A percentile compares a stretch with the other conserved stretches of the same genome.
These are phyloP conservation scores for Nesidiocoris tenuis DNA, from an alignment of 2,888 invertebrate genomes.

Conservation along the genomic window DNA sequence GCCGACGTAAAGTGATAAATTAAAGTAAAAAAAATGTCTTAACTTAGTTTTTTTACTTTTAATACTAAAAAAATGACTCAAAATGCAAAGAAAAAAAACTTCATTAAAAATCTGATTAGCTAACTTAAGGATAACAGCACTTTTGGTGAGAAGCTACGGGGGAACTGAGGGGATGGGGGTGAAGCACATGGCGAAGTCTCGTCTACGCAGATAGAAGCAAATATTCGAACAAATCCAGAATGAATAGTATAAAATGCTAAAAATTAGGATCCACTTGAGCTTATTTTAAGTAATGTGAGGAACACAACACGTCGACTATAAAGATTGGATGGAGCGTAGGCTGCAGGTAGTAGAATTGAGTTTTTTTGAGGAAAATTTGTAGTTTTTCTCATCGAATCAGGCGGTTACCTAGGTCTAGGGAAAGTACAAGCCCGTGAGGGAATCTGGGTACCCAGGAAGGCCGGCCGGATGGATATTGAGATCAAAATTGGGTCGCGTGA, in stretches of 20 bases:
- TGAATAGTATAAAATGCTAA: neutral
- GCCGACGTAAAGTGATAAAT: conserved; percentile 43
- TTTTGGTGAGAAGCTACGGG: conserved; percentile 22
- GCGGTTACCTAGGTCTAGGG: too few species aligned
- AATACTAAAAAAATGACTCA: conserved; percentile 46
- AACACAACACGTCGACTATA: conserved; percentile 13
- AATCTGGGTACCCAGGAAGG: too few species aligned
- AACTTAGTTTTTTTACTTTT: conserved; percentile 38
- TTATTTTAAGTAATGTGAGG: conserved; percentile 25
- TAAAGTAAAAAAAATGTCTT: conserved; percentile 46
- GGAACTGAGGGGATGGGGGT: neutral
- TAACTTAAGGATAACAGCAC: conserved; percentile 24
- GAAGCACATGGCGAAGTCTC: neutral
- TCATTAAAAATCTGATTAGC: neutral
- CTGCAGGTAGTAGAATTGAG: too few species aligned
- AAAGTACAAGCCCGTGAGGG: too few species aligned
- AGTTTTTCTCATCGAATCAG: too few species aligned
- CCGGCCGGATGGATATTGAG: too few species aligned
- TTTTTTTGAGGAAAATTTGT: too few species aligned
- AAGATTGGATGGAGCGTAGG: too few species aligned
- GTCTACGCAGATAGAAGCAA: neutral
- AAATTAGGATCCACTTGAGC: conserved; percentile 17
- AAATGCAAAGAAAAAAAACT: conserved; percentile 35
- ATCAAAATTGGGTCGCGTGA: too few species aligned
- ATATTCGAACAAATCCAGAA: neutral